Evolutionary conservation across 2,888 invertebrate genomes (phyloP), one percentile per base, ranked within the genome.

Genomic region (Trileptium ribeirensis): DNA sequence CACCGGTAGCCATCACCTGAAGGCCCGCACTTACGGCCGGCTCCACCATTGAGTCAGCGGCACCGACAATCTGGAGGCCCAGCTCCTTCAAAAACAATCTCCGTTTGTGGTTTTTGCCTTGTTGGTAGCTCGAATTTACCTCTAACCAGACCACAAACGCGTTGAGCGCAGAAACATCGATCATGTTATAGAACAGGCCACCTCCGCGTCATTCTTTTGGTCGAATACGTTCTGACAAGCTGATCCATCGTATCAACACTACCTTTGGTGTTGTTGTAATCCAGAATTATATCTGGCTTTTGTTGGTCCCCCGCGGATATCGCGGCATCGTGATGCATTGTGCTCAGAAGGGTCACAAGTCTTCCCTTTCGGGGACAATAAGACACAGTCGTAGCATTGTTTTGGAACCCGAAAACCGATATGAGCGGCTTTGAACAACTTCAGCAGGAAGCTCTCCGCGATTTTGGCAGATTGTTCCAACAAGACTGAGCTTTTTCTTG

Each of bases 201-300:
- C 15, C 70, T 29, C 8, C 36, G 31, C 33, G 70, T 70, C 36
- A 33, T 70, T 70, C 70, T 8, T 36, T 70, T 70, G 3, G 36
- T 36, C 3, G 70, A 33, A 70, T 70, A 70, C 33, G 36, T 29
- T 36, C 70, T 8, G 8, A 70, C 70, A 29, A 70, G 36, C 8
- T 78, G 75, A 24, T 78, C 34, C 79, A 33, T 67, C 29, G 51
- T 77, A 38, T 70, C 70, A 70, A 70, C 70, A 70, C 70, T n/a
- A 29, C 70, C 70, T 70, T 70, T 70, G 3, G 70, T 19, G 15
- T 31, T 29, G 70, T 70, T 70, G 33, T 70, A 70, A 31, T 70
- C 31, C 70, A 33, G 3, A 8, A 70, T 31, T 31, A 70, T 36
- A 19, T 31, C 19, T 15, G 70, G 70, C 33, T 70, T 70, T 70